Percentiles rank a stretch among this genome's conserved stretches.
Conservation (phyloP, 2,888 invertebrate genomes). For the Drosophila stalkeri region DNA sequence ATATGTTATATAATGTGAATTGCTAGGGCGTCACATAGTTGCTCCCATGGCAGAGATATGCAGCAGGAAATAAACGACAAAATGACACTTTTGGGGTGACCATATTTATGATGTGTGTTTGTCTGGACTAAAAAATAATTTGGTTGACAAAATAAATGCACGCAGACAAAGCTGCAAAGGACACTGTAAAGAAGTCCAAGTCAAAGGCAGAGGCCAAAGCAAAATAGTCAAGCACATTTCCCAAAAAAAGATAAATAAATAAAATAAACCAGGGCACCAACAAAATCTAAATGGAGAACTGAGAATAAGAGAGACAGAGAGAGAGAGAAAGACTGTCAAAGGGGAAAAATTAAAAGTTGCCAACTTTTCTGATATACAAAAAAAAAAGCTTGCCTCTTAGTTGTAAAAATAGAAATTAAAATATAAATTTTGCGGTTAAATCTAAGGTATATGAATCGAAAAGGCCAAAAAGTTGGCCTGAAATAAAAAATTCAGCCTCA, state of each 20-base stretch:
- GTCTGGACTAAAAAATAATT: constrained; percentile 43
- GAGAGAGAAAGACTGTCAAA: background rate
- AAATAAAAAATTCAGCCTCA: too few relatives aligned
- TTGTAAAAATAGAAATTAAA: too few relatives aligned
- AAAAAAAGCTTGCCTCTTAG: background rate
- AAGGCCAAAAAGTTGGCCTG: too few relatives aligned
- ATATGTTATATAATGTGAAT: constrained; percentile 26
- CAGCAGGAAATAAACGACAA: constrained; percentile 51
- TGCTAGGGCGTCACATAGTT: constrained; percentile 52
- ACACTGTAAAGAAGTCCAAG: constrained; percentile 30
- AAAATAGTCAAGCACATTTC: constrained; percentile 28
- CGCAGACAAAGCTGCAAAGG: constrained; percentile 39
- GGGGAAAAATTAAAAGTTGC: background rate
- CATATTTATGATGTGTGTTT: constrained; percentile 65
- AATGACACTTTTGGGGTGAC: constrained; percentile 56
- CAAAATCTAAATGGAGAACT: background rate
- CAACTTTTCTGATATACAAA: background rate
- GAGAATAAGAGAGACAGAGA: background rate
- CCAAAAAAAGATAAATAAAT: background rate
- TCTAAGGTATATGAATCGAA: too few relatives aligned
- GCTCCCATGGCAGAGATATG: constrained; percentile 36
- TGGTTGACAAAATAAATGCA: constrained; percentile 47
- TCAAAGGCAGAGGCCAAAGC: constrained; percentile 19
- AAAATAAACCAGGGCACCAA: constrained; percentile 22
- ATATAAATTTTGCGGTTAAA: too few relatives aligned